Evolutionary conservation across 2,888 invertebrate genomes (phyloP).

Genomic region (Drosophila subquinaria): DNA sequence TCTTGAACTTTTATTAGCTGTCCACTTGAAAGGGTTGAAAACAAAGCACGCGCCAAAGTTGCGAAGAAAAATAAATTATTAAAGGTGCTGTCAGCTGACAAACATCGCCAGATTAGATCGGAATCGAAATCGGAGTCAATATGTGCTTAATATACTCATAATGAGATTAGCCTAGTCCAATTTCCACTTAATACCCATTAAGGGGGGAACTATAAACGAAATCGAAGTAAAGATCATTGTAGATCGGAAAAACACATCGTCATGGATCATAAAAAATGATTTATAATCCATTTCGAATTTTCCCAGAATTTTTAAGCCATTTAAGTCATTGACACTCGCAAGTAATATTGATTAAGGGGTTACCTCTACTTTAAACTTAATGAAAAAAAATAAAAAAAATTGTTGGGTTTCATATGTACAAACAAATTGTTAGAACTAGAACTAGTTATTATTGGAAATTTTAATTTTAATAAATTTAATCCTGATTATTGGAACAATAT

Average conservation of each 20-base stretch:
- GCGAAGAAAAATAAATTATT: background rate
- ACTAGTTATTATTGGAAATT: too few relatives aligned
- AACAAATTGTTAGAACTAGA: too few relatives aligned
- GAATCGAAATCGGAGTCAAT: conserved; percentile 11
- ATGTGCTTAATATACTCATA: conserved; percentile 7
- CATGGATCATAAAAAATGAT: background rate
- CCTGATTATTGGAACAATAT: background rate
- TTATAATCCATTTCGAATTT: too few relatives aligned
- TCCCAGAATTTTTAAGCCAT: too few relatives aligned
- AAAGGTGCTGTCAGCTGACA: conserved; percentile 41
- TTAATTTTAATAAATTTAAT: too few relatives aligned
- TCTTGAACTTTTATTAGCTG: conserved; percentile 2
- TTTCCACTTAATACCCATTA: background rate
- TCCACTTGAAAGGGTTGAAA: conserved; percentile 12
- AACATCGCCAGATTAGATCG: conserved; percentile 35
- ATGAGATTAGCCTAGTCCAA: conserved; percentile 25
- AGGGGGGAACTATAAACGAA: background rate
- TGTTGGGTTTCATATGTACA: too few relatives aligned
- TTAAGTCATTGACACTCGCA: too few relatives aligned
- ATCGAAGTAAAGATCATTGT: background rate
- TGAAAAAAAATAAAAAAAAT: too few relatives aligned
- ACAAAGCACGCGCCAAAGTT: conserved; percentile 16
- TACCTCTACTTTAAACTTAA: too few relatives aligned
- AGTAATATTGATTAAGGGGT: too few relatives aligned
- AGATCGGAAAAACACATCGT: background rate